These are phyloP conservation scores for Hylaeus anthracinus DNA, from an alignment of 1,140 invertebrate genomes.

Conservation along the genomic window DNA sequence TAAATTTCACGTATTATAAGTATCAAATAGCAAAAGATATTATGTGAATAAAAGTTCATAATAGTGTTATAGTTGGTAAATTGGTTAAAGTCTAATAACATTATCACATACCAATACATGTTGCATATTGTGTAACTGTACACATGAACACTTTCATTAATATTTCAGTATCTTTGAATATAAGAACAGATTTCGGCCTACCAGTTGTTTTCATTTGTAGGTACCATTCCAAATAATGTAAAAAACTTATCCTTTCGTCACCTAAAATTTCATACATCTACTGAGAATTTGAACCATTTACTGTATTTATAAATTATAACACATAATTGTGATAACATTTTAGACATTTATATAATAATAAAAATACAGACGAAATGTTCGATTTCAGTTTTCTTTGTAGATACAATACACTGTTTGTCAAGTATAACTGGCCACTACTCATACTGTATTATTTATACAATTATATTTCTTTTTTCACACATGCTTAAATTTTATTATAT, in stretches of 20 bases:
- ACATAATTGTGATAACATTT: not conserved
- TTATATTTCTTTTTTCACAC: not conserved
- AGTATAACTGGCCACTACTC: slow-evolving; percentile 35
- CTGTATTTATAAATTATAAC: not conserved
- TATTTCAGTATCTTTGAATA: slow-evolving; percentile 27
- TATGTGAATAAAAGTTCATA: slow-evolving; percentile 17
- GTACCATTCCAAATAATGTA: slow-evolving; percentile 1
- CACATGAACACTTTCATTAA: slow-evolving; percentile 61
- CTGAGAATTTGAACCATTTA: not conserved
- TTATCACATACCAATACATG: slow-evolving; percentile 46
- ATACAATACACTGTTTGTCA: slow-evolving; percentile 5
- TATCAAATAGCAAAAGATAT: slow-evolving; percentile 17
- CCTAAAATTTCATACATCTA: not conserved
- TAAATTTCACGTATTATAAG: not conserved
- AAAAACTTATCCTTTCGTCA: not conserved
- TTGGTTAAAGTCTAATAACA: slow-evolving; percentile 45
- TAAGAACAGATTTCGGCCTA: slow-evolving; percentile 35
- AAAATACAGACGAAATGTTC: not conserved
- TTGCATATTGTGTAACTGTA: slow-evolving; percentile 40
- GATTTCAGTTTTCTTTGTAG: slow-evolving; percentile 5
- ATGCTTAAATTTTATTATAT: slow-evolving; percentile 33
- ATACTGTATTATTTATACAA: slow-evolving; percentile 22
- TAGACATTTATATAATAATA: not conserved
- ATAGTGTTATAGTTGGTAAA: slow-evolving; percentile 39
- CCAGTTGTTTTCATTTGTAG: slow-evolving; percentile 9